Percentiles rank a stretch among this genome's conserved stretches.
phyloP scores from a whole-genome alignment of 2,113 vertebrate genomes.

The Pardalotus punctatus region DNA sequence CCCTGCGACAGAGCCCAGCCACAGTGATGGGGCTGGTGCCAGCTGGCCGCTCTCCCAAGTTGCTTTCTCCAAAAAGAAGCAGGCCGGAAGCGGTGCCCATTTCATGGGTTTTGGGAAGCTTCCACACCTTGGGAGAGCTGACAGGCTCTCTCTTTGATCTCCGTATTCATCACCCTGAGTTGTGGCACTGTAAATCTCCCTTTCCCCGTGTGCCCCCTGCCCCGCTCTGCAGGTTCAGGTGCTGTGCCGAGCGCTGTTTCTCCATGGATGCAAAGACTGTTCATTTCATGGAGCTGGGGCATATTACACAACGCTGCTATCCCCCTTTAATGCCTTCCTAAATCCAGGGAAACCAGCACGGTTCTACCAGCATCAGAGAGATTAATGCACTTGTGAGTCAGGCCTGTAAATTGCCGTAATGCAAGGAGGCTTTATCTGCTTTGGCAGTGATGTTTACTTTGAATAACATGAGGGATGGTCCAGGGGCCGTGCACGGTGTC shows the following conservation, averaged over 20 bases:
- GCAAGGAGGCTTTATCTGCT: neutral
- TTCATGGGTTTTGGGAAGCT: neutral
- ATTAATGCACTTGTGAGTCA: neutral
- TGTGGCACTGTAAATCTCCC: neutral
- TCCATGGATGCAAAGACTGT: neutral
- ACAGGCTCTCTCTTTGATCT: neutral
- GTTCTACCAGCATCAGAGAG: neutral
- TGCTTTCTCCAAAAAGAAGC: neutral
- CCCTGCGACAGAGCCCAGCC: neutral
- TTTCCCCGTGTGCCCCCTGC: neutral
- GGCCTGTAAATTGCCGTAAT: neutral
- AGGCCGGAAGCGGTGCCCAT: neutral
- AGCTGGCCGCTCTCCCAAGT: neutral
- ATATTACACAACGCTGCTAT: neutral
- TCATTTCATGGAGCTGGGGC: neutral
- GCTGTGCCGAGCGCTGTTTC: neutral
- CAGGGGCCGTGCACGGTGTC: fast-evolving
- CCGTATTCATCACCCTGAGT: neutral
- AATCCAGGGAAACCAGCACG: neutral
- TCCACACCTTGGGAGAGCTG: neutral
- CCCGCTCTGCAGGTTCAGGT: neutral
- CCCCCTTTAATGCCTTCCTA: neutral
- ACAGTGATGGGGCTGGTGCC: neutral
- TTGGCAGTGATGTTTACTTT: neutral
- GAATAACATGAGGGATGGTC: neutral